phyloP scores from a whole-genome alignment of 1,140 invertebrate species.

The Drosophila albomicans region DNA sequence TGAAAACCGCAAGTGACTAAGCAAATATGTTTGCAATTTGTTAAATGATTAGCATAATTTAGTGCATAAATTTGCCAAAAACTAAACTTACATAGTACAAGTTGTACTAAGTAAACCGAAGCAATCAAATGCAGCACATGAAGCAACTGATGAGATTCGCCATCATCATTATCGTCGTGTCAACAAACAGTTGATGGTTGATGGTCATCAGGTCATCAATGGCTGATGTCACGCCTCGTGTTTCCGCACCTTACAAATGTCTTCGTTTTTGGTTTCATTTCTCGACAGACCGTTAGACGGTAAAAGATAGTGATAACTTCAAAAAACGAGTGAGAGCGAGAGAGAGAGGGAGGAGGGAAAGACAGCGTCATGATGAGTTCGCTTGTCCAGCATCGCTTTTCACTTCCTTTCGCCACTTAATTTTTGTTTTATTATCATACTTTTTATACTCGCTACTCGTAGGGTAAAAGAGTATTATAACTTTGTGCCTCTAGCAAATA shows the following conservation, averaged over 20 bases:
- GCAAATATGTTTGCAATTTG: slow-evolving; percentile 40
- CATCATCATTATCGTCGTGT: slow-evolving; percentile 46
- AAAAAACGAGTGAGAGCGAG: background rate
- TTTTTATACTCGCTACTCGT: slow-evolving; percentile 4
- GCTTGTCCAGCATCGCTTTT: slow-evolving; percentile 49
- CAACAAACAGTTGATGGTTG: background rate
- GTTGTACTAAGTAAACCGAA: too few relatives aligned
- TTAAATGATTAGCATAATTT: slow-evolving; percentile 41
- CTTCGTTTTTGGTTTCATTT: slow-evolving; percentile 58
- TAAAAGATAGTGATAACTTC: background rate
- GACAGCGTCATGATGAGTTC: slow-evolving; percentile 21
- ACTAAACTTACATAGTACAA: background rate
- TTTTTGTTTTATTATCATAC: slow-evolving; percentile 51
- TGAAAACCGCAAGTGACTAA: slow-evolving; percentile 40
- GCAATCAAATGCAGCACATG: background rate
- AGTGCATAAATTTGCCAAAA: slow-evolving; percentile 12
- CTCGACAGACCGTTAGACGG: slow-evolving; percentile 5
- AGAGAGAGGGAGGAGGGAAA: background rate
- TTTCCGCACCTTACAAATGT: slow-evolving; percentile 57
- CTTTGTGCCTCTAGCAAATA: too few relatives aligned
- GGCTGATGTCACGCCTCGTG: slow-evolving; percentile 61
- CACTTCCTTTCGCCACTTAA: slow-evolving; percentile 70
- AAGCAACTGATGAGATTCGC: slow-evolving; percentile 13
- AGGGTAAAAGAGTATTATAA: too few relatives aligned
- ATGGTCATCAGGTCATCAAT: slow-evolving; percentile 33